Conservation (phyloP, 2,797 vertebrate species). For the Takifugu ocellatus region DNA sequence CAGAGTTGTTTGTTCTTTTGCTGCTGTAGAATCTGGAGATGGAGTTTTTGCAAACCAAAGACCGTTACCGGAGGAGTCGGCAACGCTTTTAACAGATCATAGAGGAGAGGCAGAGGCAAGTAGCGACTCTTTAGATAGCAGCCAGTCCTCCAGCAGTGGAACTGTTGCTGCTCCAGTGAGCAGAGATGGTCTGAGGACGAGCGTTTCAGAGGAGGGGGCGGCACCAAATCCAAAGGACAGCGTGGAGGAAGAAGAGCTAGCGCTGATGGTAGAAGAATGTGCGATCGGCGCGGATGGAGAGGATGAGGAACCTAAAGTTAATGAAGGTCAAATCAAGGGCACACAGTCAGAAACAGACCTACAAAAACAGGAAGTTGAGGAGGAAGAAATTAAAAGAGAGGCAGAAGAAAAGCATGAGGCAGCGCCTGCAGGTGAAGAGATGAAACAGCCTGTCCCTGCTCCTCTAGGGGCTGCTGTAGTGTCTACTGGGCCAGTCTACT, state of each 20-base stretch:
- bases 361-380: neutral
- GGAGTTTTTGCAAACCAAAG: constrained; percentile 11
- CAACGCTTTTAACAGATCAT: constrained; percentile 47
- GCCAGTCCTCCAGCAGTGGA: constrained; percentile 35
- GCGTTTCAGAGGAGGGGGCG: constrained; percentile 34
- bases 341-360: constrained; percentile 14
- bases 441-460: neutral
- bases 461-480: constrained; percentile 34
- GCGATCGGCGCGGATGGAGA: constrained; percentile 74
- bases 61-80: constrained; percentile 2
- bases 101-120: constrained; percentile 9
- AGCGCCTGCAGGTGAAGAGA: constrained; percentile 9
- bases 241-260: constrained; percentile 50
- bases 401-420: constrained; percentile 18
- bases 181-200: constrained; percentile 14
- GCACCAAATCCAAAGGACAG: constrained; percentile 11
- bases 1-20: neutral
- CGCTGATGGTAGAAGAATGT: constrained; percentile 71
- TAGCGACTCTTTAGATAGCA: constrained; percentile 7
- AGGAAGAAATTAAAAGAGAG: constrained; percentile 4
- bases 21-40: constrained; percentile 27
- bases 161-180: constrained; percentile 10
- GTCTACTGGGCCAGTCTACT: constrained; percentile 48
- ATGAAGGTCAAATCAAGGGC: constrained; percentile 40
- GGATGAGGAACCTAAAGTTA: constrained; percentile 49